Evolutionary conservation across 2,113 vertebrate species (phyloP), one percentile per base, ranked within the genome.

Genomic region (Ophiodon elongatus): DNA sequence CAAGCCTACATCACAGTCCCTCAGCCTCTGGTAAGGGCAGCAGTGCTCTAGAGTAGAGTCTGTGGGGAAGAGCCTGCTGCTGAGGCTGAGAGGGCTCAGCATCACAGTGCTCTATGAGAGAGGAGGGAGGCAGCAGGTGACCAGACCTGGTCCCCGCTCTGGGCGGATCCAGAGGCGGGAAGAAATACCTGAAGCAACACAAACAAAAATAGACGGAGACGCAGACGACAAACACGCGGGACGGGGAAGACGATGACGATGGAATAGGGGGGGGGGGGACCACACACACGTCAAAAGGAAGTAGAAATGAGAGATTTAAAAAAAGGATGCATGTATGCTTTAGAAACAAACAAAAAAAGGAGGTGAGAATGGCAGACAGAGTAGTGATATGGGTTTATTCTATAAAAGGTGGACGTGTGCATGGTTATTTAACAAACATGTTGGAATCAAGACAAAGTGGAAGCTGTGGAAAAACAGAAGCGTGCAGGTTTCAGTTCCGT

Each of bases 111-210:
- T 98, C 97, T 94, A 98, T 94, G 91, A 97, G 96, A 94, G 94
- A 92, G 19, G 96, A 96, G 90, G 97, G 96, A 93, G 96, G 97
- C 94, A 97, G 97, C 92, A 99, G 96, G 93, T 97, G 97, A 94
- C 96, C 95, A 88, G 96, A 96, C 91, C 96, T 96, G 95, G 96
- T 97, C 95, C 97, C 97, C 91, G 95, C 96, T 95, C 96, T 94
- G 93, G 97, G 96, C 94, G 96, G 95, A 92, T 98, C 97, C 97
- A 98, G 93, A 95, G 97, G 95, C 85, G 97, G 95, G 95, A 98
- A 98, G 95, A 97, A 98, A 97, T 97, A 98, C 96, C 98, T 99
- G 94, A 96, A 96, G 96, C 95, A 96, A 76, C 82, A 90, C 91
- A 83, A 88, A 56, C 8, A 54, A 52, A 75, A 64, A 68, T 19